These are phyloP conservation scores for Carduelis carduelis DNA, from an alignment of 2,797 vertebrate genomes.

Conservation along the genomic window DNA sequence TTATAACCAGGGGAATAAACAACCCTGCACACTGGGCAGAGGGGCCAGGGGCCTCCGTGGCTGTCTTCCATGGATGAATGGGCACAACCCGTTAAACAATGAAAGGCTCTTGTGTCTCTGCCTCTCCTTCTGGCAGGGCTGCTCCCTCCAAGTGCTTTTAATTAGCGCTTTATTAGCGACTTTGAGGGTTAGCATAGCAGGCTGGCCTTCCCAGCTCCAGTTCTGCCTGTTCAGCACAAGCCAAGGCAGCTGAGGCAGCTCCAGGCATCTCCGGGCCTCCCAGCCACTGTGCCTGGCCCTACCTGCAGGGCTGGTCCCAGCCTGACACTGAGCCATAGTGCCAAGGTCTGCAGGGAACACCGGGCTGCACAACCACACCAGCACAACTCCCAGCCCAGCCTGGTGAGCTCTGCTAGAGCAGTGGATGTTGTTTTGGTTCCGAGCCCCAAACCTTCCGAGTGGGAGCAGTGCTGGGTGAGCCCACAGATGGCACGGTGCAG, in stretches of 20 bases:
- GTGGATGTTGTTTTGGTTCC: background rate
- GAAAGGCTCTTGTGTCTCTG: constrained; percentile 20
- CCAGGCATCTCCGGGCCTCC: background rate
- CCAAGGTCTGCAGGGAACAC: background rate
- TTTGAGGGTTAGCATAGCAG: background rate
- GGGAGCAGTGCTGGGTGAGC: background rate
- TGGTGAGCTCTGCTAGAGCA: background rate
- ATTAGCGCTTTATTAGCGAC: constrained; percentile 39
- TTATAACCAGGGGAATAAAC: background rate
- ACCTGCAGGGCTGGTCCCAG: background rate
- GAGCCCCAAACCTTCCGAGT: fast-evolving
- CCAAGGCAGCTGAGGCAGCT: background rate
- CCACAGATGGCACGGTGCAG: fast-evolving
- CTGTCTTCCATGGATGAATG: constrained; percentile 19
- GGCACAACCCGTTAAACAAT: constrained; percentile 32
- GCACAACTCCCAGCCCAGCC: background rate
- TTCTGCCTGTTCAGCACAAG: background rate
- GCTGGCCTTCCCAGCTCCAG: background rate
- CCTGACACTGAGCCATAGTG: fast-evolving
- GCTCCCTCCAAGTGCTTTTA: constrained; percentile 56
- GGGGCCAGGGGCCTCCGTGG: background rate
- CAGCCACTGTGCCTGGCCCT: background rate
- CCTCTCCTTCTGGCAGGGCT: constrained; percentile 40
- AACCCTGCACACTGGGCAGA: background rate
- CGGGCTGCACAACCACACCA: fast-evolving